Evolutionary conservation across 2,113 vertebrate species (phyloP), one percentile per base, ranked within the genome.

Genomic region (pig (Sus scrofa)): DNA sequence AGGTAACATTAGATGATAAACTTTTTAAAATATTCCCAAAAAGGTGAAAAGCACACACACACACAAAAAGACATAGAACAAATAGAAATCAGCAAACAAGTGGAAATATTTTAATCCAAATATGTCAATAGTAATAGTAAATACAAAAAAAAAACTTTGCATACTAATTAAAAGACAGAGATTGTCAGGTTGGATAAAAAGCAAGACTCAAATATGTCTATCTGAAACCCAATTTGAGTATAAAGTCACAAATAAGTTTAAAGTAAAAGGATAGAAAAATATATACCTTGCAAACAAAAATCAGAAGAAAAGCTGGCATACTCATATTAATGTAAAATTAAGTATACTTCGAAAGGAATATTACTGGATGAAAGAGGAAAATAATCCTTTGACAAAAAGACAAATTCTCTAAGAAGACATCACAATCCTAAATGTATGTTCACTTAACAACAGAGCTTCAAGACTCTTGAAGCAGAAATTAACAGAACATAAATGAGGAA

Each of bases 401-500:
- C 58, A 82, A 63, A 56, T 75, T 62, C n/a, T 63, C 6, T 81
- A 68, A 62, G 60, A 90, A 85, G 54, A 70, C 6, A 62, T 24
- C 82, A 77, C 13, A 75, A 54, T 62, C 0, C n/a, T 70, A 81
- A 60, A 44, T 52, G 15, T 58, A 7, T 67, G 39, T 37, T 96
- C 30, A 13, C 34, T 71, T 77, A 91, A 71, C 27, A 84, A 70
- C 2, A 89, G n/a, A 81, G 15, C 7, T 95, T 92, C 12, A 89
- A 92, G 89, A 79, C 82, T 60, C 30, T 92, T 94, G 32, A 92
- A 71, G 54, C 20, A 84, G 78, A 96, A 88, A 84, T 30, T 70
- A 10, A 34, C 65, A 15, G 10, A 78, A 39, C 26, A 73, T 67
- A 92, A 58, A 56, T 37, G 15, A 65, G 10, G 78, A 86, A 68